These are phyloP conservation scores for Rhea pennata DNA, from an alignment of 2,113 vertebrate genomes.

Conservation along the genomic window DNA sequence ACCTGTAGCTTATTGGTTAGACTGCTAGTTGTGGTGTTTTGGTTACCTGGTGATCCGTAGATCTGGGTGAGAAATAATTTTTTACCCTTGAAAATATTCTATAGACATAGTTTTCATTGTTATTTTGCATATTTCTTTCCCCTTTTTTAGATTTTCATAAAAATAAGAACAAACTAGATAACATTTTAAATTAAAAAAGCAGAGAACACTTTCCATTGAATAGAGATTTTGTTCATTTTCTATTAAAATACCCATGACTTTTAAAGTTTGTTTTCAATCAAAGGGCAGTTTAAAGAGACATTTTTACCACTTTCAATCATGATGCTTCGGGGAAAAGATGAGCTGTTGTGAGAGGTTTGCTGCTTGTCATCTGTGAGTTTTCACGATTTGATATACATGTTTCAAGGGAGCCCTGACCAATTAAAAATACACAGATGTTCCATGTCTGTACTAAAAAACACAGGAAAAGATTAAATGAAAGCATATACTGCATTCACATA, in stretches of 20 bases:
- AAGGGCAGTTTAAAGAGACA: fast-evolving
- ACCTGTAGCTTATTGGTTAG: not conserved
- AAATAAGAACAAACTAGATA: not conserved
- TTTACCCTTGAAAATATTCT: not conserved
- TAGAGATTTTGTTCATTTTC: not conserved
- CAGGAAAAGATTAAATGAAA: not conserved
- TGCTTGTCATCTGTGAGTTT: not conserved
- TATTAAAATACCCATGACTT: not conserved
- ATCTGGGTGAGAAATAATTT: not conserved
- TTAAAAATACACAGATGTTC: not conserved
- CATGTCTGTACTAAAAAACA: not conserved
- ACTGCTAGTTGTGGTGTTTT: not conserved
- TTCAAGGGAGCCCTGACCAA: not conserved
- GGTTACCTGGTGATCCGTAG: not conserved
- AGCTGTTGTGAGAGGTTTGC: not conserved
- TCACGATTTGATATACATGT: not conserved
- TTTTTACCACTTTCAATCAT: not conserved
- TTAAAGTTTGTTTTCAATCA: not conserved
- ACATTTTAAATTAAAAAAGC: not conserved
- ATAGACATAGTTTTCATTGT: not conserved
- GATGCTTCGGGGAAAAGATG: not conserved
- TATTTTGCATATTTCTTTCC: not conserved
- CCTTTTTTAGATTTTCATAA: not conserved
- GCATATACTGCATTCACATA: not conserved
- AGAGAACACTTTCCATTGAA: fast-evolving